Percentiles rank a stretch among this genome's conserved stretches.
phyloP scores from a whole-genome alignment of 2,113 vertebrate genomes.

The Phalacrocorax aristotelis region DNA sequence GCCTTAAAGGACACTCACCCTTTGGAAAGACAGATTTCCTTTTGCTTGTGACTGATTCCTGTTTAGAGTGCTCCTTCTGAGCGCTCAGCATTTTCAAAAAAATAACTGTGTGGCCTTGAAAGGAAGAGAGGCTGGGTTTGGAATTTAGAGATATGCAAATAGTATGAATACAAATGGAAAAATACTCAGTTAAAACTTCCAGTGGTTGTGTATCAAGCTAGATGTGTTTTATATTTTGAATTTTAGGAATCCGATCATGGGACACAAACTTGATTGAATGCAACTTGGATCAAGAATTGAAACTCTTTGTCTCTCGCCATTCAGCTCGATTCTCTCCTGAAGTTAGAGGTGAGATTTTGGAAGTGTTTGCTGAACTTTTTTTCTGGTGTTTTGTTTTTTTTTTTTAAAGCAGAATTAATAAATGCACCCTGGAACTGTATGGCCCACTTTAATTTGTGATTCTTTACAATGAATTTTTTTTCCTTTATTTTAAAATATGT shows the following conservation, averaged over 20 bases:
- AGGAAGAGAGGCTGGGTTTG: neutral
- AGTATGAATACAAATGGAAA: neutral
- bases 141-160: neutral
- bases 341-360: slow-evolving; percentile 85
- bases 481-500: neutral
- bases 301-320: slow-evolving; percentile 97
- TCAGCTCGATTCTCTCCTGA: slow-evolving; percentile 96
- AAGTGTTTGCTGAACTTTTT: neutral
- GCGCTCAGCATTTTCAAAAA: neutral
- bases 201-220: neutral
- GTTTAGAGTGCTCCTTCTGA: neutral
- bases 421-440: neutral
- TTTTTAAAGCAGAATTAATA: neutral
- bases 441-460: neutral
- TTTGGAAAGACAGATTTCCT: neutral
- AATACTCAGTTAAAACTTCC: neutral
- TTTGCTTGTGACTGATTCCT: neutral
- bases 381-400: too few relatives aligned
- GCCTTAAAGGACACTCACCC: neutral
- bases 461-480: neutral
- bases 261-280: slow-evolving; percentile 93
- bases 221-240: slow-evolving; percentile 19
- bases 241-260: slow-evolving; percentile 95
- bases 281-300: slow-evolving; percentile 97
- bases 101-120: neutral